phyloP scores from a whole-genome alignment of 2,113 vertebrate species.

The Prionailurus viverrinus region DNA sequence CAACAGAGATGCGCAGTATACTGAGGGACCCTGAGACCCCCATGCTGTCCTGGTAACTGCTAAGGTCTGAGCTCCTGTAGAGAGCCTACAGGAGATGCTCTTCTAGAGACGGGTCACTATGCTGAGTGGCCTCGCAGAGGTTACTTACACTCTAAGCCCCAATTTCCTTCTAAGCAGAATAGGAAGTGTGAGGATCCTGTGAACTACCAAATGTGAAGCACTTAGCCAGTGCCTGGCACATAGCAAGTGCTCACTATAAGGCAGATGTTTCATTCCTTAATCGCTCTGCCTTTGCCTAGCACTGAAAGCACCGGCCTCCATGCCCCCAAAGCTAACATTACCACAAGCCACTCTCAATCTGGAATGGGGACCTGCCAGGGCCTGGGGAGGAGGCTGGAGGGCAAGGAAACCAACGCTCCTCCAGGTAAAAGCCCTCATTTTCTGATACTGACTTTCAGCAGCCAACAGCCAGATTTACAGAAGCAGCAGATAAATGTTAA shows the following conservation, averaged over 20 bases:
- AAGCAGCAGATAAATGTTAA: background rate
- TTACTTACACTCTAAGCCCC: background rate
- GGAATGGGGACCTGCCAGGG: background rate
- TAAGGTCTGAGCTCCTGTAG: background rate
- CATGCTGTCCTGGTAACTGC: background rate
- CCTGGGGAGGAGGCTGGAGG: background rate
- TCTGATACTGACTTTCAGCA: background rate
- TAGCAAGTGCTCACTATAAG: background rate
- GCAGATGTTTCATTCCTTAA: background rate
- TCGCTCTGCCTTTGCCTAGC: background rate
- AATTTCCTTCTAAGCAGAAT: constrained; percentile 21
- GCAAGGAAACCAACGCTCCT: background rate
- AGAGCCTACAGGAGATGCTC: background rate
- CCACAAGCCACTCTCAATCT: background rate
- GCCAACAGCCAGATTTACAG: background rate
- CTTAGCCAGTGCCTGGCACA: background rate
- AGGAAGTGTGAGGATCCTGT: background rate
- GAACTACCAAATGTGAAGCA: background rate
- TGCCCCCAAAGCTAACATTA: background rate
- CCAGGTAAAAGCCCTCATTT: background rate
- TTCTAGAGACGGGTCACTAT: background rate
- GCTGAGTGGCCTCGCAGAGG: background rate
- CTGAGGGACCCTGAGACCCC: background rate
- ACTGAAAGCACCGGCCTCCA: background rate
- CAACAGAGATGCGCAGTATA: background rate